A percentile compares a stretch with the other conserved stretches of the same genome.
phyloP scores from a whole-genome alignment of 1,140 invertebrate genomes.

The Bombyx mandarina region DNA sequence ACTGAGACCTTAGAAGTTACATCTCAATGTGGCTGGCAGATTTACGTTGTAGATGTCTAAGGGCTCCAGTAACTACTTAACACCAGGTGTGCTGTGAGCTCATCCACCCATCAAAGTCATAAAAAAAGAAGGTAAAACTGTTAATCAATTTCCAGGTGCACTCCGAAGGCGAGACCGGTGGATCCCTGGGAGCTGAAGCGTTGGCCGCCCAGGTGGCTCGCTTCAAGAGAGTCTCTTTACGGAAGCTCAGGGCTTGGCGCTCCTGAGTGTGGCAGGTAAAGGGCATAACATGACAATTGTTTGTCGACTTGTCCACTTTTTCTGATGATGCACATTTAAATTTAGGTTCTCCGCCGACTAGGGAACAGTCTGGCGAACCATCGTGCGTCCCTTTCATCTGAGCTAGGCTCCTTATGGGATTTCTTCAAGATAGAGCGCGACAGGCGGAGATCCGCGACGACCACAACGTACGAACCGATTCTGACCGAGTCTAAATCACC shows the following conservation, averaged over 20 bases:
- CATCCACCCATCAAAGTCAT: no score
- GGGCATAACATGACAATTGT: background rate
- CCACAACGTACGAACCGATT: constrained; percentile 39
- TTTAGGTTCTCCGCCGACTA: constrained; percentile 55
- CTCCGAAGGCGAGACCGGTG: constrained; percentile 81
- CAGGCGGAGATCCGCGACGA: constrained; percentile 38
- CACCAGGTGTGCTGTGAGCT: no score
- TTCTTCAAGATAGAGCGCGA: constrained; percentile 56
- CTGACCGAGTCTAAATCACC: constrained; percentile 41
- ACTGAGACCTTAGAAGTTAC: no score
- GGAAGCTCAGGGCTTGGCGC: constrained; percentile 83
- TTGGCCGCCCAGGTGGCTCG: constrained; percentile 77
- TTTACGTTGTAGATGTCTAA: no score
- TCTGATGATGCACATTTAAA: background rate
- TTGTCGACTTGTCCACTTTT: background rate
- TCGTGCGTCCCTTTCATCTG: constrained; percentile 56
- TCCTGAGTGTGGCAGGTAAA: constrained; percentile 75
- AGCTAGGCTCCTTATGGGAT: constrained; percentile 67
- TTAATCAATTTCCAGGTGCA: constrained; percentile 73
- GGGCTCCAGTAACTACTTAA: no score
- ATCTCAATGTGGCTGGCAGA: no score
- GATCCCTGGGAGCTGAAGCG: constrained; percentile 62
- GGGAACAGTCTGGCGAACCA: constrained; percentile 54
- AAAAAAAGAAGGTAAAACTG: no score
- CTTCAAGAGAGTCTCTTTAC: constrained; percentile 81